Conservation (phyloP, 2,797 vertebrate species). For the Petrocephalus sullivani region DNA sequence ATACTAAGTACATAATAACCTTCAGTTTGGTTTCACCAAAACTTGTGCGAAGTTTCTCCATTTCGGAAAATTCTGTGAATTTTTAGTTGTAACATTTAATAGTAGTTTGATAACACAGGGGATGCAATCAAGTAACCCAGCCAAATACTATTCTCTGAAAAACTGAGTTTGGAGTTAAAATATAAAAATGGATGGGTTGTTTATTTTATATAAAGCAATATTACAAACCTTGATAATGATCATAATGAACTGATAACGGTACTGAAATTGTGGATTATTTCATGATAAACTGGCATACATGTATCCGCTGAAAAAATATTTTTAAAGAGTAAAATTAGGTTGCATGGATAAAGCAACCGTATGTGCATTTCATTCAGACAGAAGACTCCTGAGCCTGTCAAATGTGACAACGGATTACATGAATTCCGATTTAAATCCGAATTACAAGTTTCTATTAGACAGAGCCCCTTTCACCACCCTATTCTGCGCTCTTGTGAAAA, state of each 20-base stretch:
- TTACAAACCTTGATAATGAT: background rate
- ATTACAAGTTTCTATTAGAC: background rate
- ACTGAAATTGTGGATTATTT: background rate
- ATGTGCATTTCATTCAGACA: conserved; percentile 37
- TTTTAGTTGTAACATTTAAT: background rate
- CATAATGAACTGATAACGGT: background rate
- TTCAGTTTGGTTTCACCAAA: background rate
- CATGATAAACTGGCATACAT: background rate
- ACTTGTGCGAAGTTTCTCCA: background rate
- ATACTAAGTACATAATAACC: too few species aligned
- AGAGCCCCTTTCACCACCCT: background rate
- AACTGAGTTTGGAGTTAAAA: background rate
- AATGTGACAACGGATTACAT: background rate
- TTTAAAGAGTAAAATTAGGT: background rate
- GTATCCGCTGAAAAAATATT: background rate
- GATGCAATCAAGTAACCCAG: background rate
- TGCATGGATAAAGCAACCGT: background rate
- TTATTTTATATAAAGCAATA: background rate
- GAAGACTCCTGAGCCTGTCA: background rate
- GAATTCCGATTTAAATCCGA: background rate
- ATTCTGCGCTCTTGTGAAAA: background rate
- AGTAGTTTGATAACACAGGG: background rate
- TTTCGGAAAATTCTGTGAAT: background rate
- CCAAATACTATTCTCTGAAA: background rate
- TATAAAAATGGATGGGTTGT: background rate